phyloP scores from a whole-genome alignment of 2,113 vertebrate genomes.

The Cynopterus brachyotis region DNA sequence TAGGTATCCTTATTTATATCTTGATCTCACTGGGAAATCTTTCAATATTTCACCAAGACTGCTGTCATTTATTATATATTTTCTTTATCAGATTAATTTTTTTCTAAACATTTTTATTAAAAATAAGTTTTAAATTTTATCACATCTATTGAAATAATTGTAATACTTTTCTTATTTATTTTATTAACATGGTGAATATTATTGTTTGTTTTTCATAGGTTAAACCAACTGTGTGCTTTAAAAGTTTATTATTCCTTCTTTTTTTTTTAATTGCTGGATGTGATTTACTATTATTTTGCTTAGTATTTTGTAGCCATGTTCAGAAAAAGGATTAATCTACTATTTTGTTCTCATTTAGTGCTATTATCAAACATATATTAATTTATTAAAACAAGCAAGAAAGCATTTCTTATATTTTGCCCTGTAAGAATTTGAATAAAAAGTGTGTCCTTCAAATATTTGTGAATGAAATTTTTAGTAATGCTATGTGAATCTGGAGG shows the following conservation, averaged over 20 bases:
- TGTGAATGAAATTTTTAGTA: background rate
- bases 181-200: background rate
- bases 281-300: background rate
- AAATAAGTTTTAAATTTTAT: background rate
- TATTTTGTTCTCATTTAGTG: background rate
- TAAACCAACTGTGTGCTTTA: background rate
- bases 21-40: background rate
- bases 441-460: background rate
- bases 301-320: background rate
- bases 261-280: background rate
- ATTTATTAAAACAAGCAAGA: background rate
- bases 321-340: background rate
- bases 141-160: background rate
- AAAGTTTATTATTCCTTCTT: background rate
- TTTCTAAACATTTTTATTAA: background rate
- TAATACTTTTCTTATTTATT: background rate
- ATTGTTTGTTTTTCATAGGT: background rate
- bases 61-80: background rate
- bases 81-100: background rate
- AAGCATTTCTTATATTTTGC: background rate
- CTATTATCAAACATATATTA: background rate
- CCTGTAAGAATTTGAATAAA: background rate
- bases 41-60: background rate
- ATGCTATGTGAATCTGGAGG: background rate
- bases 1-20: background rate